Percentiles rank a stretch among this genome's conserved stretches.
These are phyloP conservation scores for Drosophila mojavensis DNA, from an alignment of 1,140 invertebrate species.

Conservation along the genomic window DNA sequence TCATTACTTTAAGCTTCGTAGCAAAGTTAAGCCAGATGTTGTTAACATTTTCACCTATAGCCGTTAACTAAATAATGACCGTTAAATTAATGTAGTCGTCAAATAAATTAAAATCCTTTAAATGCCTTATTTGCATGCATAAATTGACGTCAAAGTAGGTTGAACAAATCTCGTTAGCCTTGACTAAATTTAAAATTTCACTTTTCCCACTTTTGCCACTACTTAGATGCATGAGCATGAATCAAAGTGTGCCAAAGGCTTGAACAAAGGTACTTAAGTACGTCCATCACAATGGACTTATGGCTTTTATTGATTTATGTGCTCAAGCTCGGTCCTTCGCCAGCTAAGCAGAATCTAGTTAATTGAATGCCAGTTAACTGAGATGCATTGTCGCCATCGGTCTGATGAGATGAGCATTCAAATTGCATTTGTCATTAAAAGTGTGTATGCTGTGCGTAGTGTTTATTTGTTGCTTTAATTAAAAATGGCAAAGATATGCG, in stretches of 20 bases:
- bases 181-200: conserved; percentile 8
- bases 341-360: not conserved
- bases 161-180: conserved; percentile 13
- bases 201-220: conserved; percentile 34
- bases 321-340: conserved; percentile 1
- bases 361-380: conserved; percentile 41
- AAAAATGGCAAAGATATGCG: conserved; percentile 48
- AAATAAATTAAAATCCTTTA: not conserved
- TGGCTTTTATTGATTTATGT: conserved; percentile 58
- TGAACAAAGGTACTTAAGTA: conserved; percentile 36
- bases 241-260: conserved; percentile 54
- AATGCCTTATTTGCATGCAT: not conserved
- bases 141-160: not conserved
- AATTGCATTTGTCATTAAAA: conserved; percentile 26
- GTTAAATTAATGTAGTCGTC: no score
- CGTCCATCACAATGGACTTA: conserved; percentile 13
- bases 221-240: conserved; percentile 21
- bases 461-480: conserved; percentile 48
- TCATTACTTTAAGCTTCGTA: no score
- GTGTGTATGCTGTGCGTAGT: conserved; percentile 31
- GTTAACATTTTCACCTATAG: no score
- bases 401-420: conserved; percentile 10
- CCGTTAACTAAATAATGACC: no score
- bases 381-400: conserved; percentile 16
- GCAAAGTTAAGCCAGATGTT: no score